These are phyloP conservation scores for Acipenser ruthenus DNA, from an alignment of 2,797 vertebrate species.

Conservation along the genomic window DNA sequence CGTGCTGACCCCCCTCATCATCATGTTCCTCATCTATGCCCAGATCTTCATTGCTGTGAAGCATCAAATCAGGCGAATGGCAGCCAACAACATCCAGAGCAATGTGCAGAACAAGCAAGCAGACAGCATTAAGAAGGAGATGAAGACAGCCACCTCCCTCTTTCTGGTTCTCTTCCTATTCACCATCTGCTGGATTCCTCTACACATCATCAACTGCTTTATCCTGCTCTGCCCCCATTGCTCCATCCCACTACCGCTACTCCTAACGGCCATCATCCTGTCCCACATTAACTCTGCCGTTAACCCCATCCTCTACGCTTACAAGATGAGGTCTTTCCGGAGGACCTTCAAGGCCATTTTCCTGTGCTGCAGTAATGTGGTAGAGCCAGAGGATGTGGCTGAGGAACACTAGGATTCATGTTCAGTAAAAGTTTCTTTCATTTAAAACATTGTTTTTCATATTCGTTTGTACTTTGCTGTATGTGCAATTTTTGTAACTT, in stretches of 20 bases:
- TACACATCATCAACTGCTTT: conserved; percentile 66
- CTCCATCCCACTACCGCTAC: conserved; percentile 49
- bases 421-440: too few relatives aligned
- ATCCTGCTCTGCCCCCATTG: conserved; percentile 54
- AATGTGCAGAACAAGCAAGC: conserved; percentile 27
- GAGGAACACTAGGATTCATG: neutral
- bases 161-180: conserved; percentile 70
- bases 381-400: conserved; percentile 19
- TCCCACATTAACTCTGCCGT: conserved; percentile 66
- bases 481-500: too few relatives aligned
- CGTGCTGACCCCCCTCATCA: conserved; percentile 50
- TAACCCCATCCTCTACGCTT: conserved; percentile 58
- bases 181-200: conserved; percentile 63
- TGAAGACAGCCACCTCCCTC: conserved; percentile 57
- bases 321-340: conserved; percentile 62
- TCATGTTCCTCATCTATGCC: conserved; percentile 63
- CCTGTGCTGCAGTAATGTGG: conserved; percentile 37
- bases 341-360: conserved; percentile 58
- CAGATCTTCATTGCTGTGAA: conserved; percentile 54
- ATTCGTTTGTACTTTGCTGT: too few relatives aligned
- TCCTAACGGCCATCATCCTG: conserved; percentile 59
- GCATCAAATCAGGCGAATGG: conserved; percentile 47
- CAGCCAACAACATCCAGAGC: conserved; percentile 21
- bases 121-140: conserved; percentile 40
- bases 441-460: too few relatives aligned